These are phyloP conservation scores for Zhengitettix transpicula DNA, from an alignment of 2,888 invertebrate species.

Conservation along the genomic window DNA sequence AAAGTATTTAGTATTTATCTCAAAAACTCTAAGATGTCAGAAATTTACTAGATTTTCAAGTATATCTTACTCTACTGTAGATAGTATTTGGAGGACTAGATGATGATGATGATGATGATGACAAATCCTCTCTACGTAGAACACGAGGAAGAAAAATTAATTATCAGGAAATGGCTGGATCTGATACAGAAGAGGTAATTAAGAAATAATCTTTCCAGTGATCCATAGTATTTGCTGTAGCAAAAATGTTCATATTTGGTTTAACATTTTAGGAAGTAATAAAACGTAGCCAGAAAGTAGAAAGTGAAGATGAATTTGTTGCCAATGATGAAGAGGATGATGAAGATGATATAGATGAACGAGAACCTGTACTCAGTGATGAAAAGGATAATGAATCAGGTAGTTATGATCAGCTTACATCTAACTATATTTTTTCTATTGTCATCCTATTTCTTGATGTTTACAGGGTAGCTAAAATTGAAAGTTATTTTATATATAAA, in stretches of 20 bases:
- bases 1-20: too few species aligned
- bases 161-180: constrained; percentile 47
- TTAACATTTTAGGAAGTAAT: constrained; percentile 24
- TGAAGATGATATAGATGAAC: constrained; percentile 5
- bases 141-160: constrained; percentile 58
- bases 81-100: constrained; percentile 26
- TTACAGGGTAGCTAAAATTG: too few species aligned
- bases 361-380: constrained; percentile 3
- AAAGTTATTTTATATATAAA: too few species aligned
- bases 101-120: constrained; percentile 25
- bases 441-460: too few species aligned
- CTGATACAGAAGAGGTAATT: constrained; percentile 55
- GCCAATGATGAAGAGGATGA: constrained; percentile 29
- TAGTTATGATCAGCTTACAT: not conserved
- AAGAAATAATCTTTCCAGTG: not conserved
- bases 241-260: too few species aligned
- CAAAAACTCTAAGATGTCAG: too few species aligned
- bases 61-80: constrained; percentile 11
- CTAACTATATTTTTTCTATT: too few species aligned
- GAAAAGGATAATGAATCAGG: constrained; percentile 6
- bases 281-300: constrained; percentile 28
- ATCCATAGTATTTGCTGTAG: too few species aligned
- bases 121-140: constrained; percentile 43
- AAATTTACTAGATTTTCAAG: too few species aligned
- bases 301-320: constrained; percentile 34